Conservation (phyloP, 2,888 invertebrate genomes). For the Metopia argyrocephala region DNA sequence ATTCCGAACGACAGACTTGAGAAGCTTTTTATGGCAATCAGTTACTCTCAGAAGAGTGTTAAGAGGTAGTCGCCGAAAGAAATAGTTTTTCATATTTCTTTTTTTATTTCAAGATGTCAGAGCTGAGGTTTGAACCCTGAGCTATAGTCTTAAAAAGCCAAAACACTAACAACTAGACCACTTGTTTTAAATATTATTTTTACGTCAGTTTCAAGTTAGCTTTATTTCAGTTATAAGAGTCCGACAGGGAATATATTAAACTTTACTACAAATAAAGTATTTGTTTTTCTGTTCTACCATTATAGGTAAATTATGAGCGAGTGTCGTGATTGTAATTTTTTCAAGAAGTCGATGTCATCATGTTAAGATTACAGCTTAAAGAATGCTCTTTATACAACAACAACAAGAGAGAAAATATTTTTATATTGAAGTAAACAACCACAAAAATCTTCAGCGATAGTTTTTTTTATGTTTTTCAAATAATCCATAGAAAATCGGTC, state of each 20-base stretch:
- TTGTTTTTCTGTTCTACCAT: not conserved
- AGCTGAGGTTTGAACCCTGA: too few relatives aligned
- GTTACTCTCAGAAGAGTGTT: too few relatives aligned
- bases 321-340: not conserved
- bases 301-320: not conserved
- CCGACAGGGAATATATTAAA: not conserved
- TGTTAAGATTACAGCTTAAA: slow-evolving; percentile 40
- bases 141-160: too few relatives aligned
- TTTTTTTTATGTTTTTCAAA: not conserved
- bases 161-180: too few relatives aligned
- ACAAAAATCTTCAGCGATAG: slow-evolving; percentile 33
- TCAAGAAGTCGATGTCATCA: slow-evolving; percentile 31
- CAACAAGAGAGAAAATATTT: not conserved
- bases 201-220: too few relatives aligned
- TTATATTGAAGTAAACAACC: slow-evolving; percentile 12
- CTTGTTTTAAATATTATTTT: not conserved
- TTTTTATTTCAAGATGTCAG: too few relatives aligned
- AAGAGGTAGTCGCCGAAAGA: too few relatives aligned
- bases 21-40: too few relatives aligned
- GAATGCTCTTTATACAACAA: slow-evolving; percentile 33
- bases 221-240: too few relatives aligned
- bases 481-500: slow-evolving; percentile 32
- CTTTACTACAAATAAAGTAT: not conserved
- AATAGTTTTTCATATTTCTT: too few relatives aligned
- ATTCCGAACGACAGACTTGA: too few relatives aligned